Evolutionary conservation across 2,888 invertebrate genomes (phyloP).

Genomic region (Ischnura elegans): DNA sequence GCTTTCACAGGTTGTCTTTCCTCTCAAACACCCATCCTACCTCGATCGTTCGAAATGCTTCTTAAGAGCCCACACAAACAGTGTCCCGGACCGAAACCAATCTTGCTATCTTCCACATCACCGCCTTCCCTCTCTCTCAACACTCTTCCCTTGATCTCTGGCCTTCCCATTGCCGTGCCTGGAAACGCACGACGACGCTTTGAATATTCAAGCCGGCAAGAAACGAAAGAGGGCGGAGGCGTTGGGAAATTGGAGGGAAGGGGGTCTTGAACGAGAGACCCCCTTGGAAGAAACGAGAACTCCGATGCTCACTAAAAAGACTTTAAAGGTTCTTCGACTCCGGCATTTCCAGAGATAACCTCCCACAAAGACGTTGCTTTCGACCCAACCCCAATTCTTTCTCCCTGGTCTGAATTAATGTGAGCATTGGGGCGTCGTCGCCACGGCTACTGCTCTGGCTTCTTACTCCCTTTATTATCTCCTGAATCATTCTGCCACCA

Average conservation of each 20-base stretch:
- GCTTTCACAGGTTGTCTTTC: neutral
- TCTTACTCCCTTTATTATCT: slow-evolving; percentile 21
- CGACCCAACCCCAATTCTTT: neutral
- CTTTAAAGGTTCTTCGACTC: slow-evolving; percentile 35
- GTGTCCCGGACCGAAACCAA: slow-evolving; percentile 22
- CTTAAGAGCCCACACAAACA: slow-evolving; percentile 30
- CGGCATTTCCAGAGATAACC: slow-evolving; percentile 32
- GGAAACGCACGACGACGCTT: slow-evolving; percentile 7
- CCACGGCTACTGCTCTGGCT: slow-evolving; percentile 11
- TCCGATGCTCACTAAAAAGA: slow-evolving; percentile 24
- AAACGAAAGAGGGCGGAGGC: neutral
- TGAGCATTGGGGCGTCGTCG: slow-evolving; percentile 24
- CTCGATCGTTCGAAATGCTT: neutral
- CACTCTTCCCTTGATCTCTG: neutral
- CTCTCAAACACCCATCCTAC: neutral
- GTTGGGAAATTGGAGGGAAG: neutral
- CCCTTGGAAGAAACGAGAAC: slow-evolving; percentile 14
- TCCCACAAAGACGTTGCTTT: neutral
- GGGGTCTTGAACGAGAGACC: slow-evolving; percentile 18
- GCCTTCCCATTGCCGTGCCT: neutral
- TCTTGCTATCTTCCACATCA: neutral
- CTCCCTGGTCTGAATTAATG: slow-evolving; percentile 24
- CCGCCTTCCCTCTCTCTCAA: neutral
- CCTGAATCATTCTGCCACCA: neutral
- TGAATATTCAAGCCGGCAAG: neutral